Conservation (phyloP, 2,113 vertebrate species). For the Aegithalos caudatus region DNA sequence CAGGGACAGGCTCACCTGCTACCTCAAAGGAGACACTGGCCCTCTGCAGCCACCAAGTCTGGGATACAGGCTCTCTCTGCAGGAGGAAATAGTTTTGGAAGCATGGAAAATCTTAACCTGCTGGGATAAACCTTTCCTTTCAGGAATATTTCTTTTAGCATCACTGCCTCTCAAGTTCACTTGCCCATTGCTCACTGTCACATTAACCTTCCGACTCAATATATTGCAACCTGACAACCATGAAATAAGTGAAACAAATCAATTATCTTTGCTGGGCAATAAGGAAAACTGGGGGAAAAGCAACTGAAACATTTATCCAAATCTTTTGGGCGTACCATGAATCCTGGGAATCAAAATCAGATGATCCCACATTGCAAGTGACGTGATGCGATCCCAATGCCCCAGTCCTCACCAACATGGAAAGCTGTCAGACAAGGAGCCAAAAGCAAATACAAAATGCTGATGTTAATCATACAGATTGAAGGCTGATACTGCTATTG, state of each 20-base stretch:
- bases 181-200: background rate
- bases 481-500: slow-evolving; percentile 57
- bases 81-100: background rate
- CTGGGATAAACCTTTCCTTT: background rate
- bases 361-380: background rate
- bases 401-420: background rate
- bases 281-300: accelerated
- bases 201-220: accelerated
- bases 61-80: background rate
- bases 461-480: slow-evolving; percentile 19
- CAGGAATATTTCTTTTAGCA: background rate
- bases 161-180: background rate
- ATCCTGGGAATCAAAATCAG: background rate
- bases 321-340: background rate
- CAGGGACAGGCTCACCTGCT: background rate
- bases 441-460: background rate
- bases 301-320: background rate
- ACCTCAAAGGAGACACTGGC: background rate
- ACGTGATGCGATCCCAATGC: accelerated
- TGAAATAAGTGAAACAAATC: background rate
- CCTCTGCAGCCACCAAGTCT: accelerated
- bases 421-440: background rate
- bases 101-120: background rate
- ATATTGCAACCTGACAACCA: background rate
- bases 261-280: background rate